phyloP scores from a whole-genome alignment of 2,888 invertebrate species.

The Drepana falcataria region DNA sequence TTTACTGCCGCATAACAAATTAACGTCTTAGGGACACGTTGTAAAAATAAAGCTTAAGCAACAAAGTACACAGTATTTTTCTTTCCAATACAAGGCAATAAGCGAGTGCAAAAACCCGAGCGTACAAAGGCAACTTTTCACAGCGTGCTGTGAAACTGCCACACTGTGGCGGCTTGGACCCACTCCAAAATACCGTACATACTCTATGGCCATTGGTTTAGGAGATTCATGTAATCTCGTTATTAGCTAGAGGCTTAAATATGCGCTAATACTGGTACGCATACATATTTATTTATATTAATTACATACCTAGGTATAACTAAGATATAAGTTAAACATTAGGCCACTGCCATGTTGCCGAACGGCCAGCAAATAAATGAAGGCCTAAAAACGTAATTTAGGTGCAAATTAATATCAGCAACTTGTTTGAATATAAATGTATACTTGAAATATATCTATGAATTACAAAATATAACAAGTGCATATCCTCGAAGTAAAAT shows the following conservation, averaged over 20 bases:
- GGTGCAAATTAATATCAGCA: too few species aligned
- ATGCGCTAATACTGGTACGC: too few species aligned
- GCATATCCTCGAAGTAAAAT: neutral
- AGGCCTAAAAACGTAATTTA: neutral
- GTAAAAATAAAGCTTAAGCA: neutral
- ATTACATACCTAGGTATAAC: too few species aligned
- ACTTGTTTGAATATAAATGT: too few species aligned
- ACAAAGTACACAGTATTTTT: neutral
- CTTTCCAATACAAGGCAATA: neutral
- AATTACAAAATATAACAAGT: neutral
- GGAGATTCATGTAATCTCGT: neutral
- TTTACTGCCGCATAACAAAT: too few species aligned
- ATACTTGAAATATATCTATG: too few species aligned
- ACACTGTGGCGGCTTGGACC: constrained; percentile 27
- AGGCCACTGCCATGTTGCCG: too few species aligned
- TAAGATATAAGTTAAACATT: too few species aligned
- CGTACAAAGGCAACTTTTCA: constrained; percentile 43
- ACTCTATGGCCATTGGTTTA: neutral
- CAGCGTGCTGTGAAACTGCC: constrained; percentile 42
- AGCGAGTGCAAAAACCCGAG: constrained; percentile 19
- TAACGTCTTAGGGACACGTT: too few species aligned
- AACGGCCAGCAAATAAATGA: too few species aligned
- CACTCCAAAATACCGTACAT: constrained; percentile 13
- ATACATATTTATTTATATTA: too few species aligned
- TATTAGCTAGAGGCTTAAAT: too few species aligned